These are phyloP conservation scores for Podiceps cristatus DNA, from an alignment of 2,113 vertebrate species.

Conservation along the genomic window DNA sequence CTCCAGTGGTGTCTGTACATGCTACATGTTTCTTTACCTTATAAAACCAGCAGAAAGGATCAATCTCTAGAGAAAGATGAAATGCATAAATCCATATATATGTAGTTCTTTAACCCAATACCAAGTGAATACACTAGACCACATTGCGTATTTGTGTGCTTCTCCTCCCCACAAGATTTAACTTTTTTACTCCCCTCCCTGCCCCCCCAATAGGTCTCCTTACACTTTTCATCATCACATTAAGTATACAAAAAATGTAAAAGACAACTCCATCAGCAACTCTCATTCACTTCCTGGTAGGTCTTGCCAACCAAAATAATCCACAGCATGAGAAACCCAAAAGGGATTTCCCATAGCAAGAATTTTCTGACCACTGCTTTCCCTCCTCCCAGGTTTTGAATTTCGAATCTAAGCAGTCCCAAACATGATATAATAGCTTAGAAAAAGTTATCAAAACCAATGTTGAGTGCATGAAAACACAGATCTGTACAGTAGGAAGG, in stretches of 20 bases:
- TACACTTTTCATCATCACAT: slow-evolving; percentile 18
- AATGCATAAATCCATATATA: neutral
- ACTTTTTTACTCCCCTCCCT: neutral
- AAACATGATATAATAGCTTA: neutral
- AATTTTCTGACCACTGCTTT: neutral
- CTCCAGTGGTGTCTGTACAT: neutral
- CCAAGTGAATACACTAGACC: neutral
- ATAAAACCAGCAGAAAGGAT: neutral
- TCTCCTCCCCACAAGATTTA: neutral
- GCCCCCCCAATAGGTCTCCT: neutral
- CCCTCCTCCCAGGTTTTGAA: neutral
- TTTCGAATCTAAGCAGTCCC: neutral
- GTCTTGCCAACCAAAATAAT: slow-evolving; percentile 45
- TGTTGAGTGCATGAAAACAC: neutral
- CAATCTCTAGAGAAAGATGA: neutral
- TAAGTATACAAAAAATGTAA: neutral
- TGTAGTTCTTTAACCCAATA: neutral
- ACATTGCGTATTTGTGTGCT: neutral
- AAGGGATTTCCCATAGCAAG: slow-evolving; percentile 8
- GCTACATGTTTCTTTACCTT: neutral
- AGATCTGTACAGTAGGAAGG: neutral
- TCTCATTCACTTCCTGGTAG: neutral
- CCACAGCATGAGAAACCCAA: neutral
- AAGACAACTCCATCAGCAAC: slow-evolving; percentile 28
- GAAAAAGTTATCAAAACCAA: neutral